Conservation (phyloP, 2,888 invertebrate genomes). For the Andrena flavipes region DNA sequence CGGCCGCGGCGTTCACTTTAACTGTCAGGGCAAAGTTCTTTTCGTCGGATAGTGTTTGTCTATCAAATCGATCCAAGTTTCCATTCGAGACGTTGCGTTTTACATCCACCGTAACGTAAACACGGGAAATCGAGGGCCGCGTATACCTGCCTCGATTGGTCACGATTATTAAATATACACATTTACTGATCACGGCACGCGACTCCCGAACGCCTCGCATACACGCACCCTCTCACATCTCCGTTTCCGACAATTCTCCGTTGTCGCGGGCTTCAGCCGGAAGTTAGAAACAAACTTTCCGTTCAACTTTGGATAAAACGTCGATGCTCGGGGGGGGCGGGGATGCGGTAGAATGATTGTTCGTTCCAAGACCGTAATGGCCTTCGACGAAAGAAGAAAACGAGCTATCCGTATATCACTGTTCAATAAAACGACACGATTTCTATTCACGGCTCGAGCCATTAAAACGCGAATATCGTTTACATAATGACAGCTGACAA, state of each 20-base stretch:
- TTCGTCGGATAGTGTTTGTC: neutral
- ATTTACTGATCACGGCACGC: conserved; percentile 12
- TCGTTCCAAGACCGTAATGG: neutral
- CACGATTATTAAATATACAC: conserved; percentile 25
- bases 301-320: too few relatives aligned
- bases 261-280: neutral
- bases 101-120: conserved; percentile 1
- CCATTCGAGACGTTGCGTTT: too few relatives aligned
- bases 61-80: neutral
- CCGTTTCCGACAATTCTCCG: neutral
- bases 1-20: too few relatives aligned
- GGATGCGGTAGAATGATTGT: too few relatives aligned
- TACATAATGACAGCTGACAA: conserved; percentile 43
- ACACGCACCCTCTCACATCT: neutral
- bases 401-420: neutral
- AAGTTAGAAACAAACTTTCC: neutral
- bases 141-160: neutral
- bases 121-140: neutral
- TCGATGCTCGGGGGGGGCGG: too few relatives aligned
- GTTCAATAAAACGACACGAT: neutral
- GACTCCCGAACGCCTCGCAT: neutral
- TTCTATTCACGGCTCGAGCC: neutral
- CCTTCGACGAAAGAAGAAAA: neutral
- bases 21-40: neutral
- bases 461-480: conserved; percentile 10